Evolutionary conservation across 2,797 vertebrate genomes (phyloP).

Genomic region (Cryptoprocta ferox): DNA sequence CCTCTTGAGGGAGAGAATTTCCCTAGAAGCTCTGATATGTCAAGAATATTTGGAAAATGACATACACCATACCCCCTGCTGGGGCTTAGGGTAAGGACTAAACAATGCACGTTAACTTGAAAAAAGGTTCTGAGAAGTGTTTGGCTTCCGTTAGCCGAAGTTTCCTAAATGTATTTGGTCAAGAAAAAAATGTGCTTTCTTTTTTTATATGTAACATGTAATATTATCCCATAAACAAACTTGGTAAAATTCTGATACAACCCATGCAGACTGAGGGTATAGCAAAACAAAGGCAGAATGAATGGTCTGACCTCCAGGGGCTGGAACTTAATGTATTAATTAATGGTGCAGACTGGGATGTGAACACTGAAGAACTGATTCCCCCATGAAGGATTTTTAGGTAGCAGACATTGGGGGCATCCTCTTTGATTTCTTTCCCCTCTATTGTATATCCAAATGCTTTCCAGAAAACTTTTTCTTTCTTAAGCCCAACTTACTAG

Average conservation of each 20-base stretch:
- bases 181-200: neutral
- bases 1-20: neutral
- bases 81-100: neutral
- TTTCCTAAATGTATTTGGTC: neutral
- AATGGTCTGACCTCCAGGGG: neutral
- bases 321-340: neutral
- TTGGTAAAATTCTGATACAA: neutral
- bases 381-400: neutral
- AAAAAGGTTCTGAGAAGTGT: neutral
- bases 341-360: neutral
- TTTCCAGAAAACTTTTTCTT: neutral
- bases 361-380: neutral
- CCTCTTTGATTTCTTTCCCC: neutral
- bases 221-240: neutral
- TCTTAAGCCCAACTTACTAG: neutral
- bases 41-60: slow-evolving; percentile 37
- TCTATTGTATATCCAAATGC: neutral
- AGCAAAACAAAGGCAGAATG: neutral
- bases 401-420: neutral
- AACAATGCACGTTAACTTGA: neutral
- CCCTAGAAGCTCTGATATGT: neutral
- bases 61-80: neutral
- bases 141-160: neutral
- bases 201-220: neutral
- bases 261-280: neutral